Conservation (phyloP, 2,113 vertebrate species). For the Pomatorhinus ruficollis region DNA sequence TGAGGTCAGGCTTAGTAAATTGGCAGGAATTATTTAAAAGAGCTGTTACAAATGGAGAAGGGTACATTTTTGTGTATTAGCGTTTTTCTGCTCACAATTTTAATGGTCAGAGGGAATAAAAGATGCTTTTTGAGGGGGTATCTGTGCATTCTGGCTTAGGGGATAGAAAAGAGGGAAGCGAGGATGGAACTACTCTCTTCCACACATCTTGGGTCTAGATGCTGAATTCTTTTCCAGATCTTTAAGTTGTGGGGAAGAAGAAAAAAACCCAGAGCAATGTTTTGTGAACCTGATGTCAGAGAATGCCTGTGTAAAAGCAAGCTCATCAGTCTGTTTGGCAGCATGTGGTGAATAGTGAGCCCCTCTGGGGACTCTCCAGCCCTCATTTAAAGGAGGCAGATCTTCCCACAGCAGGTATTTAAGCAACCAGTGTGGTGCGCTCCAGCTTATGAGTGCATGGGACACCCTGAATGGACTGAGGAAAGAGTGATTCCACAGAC, state of each 20-base stretch:
- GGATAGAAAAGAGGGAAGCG: not conserved
- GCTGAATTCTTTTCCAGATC: not conserved
- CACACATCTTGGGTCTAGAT: not conserved
- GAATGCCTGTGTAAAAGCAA: not conserved
- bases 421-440: not conserved
- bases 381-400: not conserved
- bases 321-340: not conserved
- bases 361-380: not conserved
- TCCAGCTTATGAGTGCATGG: not conserved
- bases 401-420: not conserved
- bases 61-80: not conserved
- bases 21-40: not conserved
- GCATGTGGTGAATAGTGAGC: rapidly evolving
- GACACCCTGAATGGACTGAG: not conserved
- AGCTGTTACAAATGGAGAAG: not conserved
- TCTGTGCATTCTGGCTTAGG: not conserved
- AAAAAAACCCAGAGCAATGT: not conserved
- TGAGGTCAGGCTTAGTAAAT: not conserved
- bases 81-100: not conserved
- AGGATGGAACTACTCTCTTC: not conserved
- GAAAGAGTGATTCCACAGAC: not conserved
- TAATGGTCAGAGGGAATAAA: not conserved
- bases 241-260: not conserved
- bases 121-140: not conserved
- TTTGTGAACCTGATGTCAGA: not conserved